Evolutionary conservation across 2,888 invertebrate genomes (phyloP).

Genomic region (Diaperis boleti): DNA sequence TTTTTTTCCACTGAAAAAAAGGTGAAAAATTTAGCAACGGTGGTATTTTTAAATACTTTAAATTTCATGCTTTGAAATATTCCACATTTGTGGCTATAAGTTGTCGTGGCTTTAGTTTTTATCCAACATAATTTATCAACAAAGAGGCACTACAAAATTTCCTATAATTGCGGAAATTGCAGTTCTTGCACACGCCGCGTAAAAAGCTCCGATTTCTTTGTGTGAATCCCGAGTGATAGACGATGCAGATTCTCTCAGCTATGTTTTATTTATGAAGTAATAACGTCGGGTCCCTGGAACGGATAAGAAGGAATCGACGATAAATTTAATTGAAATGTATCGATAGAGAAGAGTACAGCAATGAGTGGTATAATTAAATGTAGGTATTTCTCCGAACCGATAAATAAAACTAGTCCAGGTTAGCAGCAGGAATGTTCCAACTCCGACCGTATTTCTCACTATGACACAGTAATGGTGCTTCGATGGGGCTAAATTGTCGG

Average conservation of each 20-base stretch:
- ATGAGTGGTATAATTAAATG: conserved; percentile 43
- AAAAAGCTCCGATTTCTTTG: conserved; percentile 14
- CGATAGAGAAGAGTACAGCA: conserved; percentile 50
- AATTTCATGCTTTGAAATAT: no score
- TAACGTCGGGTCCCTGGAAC: conserved; percentile 51
- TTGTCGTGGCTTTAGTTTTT: no score
- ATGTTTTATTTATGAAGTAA: conserved; percentile 57
- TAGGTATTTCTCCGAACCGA: conserved; percentile 36
- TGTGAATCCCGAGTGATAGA: conserved; percentile 41
- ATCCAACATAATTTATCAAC: not conserved
- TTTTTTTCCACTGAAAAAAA: no score
- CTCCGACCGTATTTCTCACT: conserved; percentile 40
- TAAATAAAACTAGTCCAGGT: conserved; percentile 40
- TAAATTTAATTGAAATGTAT: conserved; percentile 62
- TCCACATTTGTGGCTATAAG: no score
- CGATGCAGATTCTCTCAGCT: conserved; percentile 48
- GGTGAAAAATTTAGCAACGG: no score
- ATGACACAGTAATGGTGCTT: conserved; percentile 30
- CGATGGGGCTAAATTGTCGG: conserved; percentile 20
- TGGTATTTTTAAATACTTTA: no score
- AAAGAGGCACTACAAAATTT: no score
- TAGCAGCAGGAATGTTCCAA: conserved; percentile 37
- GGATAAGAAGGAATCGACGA: conserved; percentile 55
- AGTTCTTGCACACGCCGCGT: not conserved
- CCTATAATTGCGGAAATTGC: not conserved